Percentiles rank a stretch among this genome's conserved stretches.
phyloP scores from a whole-genome alignment of 2,888 invertebrate species.

The Tiliacea aurago region DNA sequence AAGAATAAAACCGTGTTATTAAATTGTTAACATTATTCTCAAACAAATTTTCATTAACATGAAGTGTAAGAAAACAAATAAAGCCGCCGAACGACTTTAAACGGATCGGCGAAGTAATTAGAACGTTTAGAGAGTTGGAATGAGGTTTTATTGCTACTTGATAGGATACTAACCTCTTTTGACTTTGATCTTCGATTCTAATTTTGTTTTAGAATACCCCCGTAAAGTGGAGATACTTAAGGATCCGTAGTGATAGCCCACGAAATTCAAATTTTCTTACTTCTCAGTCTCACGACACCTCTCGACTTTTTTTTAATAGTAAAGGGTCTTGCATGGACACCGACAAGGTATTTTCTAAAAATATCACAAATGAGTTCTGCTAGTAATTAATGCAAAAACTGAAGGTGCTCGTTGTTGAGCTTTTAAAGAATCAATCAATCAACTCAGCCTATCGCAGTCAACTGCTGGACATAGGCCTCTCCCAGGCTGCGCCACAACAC shows the following conservation, averaged over 20 bases:
- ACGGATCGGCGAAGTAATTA: constrained; percentile 50
- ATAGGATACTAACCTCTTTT: constrained; percentile 18
- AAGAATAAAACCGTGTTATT: neutral
- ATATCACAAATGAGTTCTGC: no score
- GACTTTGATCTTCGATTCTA: constrained; percentile 29
- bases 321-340: no score
- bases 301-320: no score
- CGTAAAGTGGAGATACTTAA: neutral
- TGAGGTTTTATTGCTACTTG: constrained; percentile 23
- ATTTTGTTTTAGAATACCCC: neutral
- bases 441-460: no score
- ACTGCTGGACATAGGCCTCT: no score
- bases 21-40: constrained; percentile 4
- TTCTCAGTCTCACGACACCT: no score
- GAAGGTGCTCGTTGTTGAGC: no score
- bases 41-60: constrained; percentile 32
- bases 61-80: constrained; percentile 36
- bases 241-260: no score
- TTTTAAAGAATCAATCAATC: no score
- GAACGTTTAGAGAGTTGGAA: constrained; percentile 32
- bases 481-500: no score
- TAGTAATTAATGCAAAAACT: neutral
- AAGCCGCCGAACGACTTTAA: constrained; percentile 28
- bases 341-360: no score
- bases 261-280: neutral